Base-by-base conservation (phyloP, 2,888 invertebrate species). In the Euclidia mi region DNA sequence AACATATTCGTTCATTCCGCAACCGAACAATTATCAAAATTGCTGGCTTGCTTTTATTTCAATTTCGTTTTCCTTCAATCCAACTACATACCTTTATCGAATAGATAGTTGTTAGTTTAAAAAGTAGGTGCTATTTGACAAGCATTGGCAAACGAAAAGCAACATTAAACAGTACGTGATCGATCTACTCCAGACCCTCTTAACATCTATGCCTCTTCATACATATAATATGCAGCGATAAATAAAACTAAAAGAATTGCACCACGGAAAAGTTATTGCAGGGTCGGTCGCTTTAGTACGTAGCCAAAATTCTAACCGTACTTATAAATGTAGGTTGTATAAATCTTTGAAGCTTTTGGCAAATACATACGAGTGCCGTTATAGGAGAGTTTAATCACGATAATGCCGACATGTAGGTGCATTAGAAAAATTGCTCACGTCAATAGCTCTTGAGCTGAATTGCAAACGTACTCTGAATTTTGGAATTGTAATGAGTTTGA, bases 341-440 rank as follows among this genome's bases (percentile, higher is more conserved):
- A 75, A 75, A 75, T 77, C 64, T 67, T 51, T 64, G 52, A 67
- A 76, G 59, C 66, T 59, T 43, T 84, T 80, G 79, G 78, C 78
- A 65, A 80, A 71, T 74, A 72, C 64, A 66, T 51, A 71, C 73
- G 71, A 71, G 53, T 62, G 71, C 73, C 56, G 50, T 59, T 71
- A 72, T 52, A 63, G 65, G 61, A 66, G 65, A 70, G 38, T 84
- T 85, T 83, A 85, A 85, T 85, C 85, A 80, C 72, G 82, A 80
- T 83, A 85, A 81, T 83, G 82, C 71, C 71, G 67, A 63, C 70
- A 64, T 78, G 78, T 78, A 66, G 71, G 64, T 78, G 84, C 85
- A 85, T 85, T 85, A 85, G 81, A 84, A 84, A 81, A 81, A 85
- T 85, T 83, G 78, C 84, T 81, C 61, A 56, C 76, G 72, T 71